Conservation (phyloP, 2,888 invertebrate genomes). For the Aspidiotus rigidus region DNA sequence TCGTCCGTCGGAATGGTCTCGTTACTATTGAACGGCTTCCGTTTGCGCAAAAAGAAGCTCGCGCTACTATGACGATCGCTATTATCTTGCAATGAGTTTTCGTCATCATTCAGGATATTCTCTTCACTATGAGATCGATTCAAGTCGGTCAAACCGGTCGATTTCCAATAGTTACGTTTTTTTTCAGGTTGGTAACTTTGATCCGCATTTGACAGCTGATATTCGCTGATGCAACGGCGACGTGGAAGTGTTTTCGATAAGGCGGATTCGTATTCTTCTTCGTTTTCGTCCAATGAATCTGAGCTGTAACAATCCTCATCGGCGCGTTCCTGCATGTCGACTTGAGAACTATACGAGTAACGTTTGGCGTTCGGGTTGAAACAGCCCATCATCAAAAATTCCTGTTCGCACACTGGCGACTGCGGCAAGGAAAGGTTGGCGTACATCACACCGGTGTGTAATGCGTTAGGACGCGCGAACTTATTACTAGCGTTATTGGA, state of each 20-base stretch:
- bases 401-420: conserved; percentile 30
- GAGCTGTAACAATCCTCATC: conserved; percentile 54
- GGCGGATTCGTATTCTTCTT: conserved; percentile 40
- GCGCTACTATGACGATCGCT: conserved; percentile 53
- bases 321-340: conserved; percentile 37
- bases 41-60: conserved; percentile 64
- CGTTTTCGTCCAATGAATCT: conserved; percentile 66
- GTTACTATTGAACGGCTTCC: conserved; percentile 57
- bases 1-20: conserved; percentile 70
- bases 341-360: conserved; percentile 39
- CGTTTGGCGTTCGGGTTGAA: conserved; percentile 33
- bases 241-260: conserved; percentile 3
- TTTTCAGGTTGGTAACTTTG: conserved; percentile 28
- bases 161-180: conserved; percentile 36
- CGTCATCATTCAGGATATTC: conserved; percentile 39
- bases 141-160: conserved; percentile 20
- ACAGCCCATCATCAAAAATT: conserved; percentile 5
- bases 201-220: conserved; percentile 52
- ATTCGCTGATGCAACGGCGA: conserved; percentile 64
- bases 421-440: conserved; percentile 26
- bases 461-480: background rate
- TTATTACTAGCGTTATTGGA: background rate
- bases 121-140: conserved; percentile 39
- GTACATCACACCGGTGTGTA: background rate
- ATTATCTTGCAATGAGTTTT: conserved; percentile 34